Base-by-base conservation (phyloP, 2,797 vertebrate species). In the Anguilla anguilla region DNA sequence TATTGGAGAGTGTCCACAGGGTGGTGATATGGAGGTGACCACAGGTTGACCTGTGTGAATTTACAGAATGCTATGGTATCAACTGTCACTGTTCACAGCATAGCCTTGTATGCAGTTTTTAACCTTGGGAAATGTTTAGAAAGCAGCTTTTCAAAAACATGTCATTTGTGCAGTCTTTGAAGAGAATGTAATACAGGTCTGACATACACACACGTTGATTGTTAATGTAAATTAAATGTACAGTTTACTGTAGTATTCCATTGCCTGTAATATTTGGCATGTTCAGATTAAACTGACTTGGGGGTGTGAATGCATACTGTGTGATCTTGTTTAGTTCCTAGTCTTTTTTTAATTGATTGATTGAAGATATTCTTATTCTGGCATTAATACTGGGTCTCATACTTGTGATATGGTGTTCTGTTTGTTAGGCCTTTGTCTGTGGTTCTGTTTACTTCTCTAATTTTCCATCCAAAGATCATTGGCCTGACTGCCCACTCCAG, bases 211-310 rank as follows among this genome's bases (percentile, higher is more conserved):
- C 31, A 43, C 0, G 3, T 19, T 17, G 19, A 51, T 74, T 25
- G 89, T 91, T 88, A 91, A 90, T 95, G 94, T 95, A 93, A 90
- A 94, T 95, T 95, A 94, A 89, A 87, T 89, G 91, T 95, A 91
- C 91, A 85, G 86, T 89, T 94, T 92, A 91, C 92, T 95, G 90
- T 93, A 90, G 91, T 91, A 86, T 84, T 90, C 90, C 93, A 87
- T 93, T 88, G 92, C 92, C 90, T 94, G 91, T 92, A 92, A 90
- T 93, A 89, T 94, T 94, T 94, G 94, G 94, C 89, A 90, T 92
- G 89, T 89, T 92, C 88, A 82, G 86, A 92, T 91, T 93, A 90
- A 81, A 90, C 86, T 31, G 91, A 84, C 91, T 86, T 46, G 81
- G 89, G 89, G 79, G 31, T 43, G 81, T 89, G 0, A 39, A 77